These are phyloP conservation scores for Phocoena phocoena DNA, from an alignment of 2,113 vertebrate genomes.

Conservation along the genomic window DNA sequence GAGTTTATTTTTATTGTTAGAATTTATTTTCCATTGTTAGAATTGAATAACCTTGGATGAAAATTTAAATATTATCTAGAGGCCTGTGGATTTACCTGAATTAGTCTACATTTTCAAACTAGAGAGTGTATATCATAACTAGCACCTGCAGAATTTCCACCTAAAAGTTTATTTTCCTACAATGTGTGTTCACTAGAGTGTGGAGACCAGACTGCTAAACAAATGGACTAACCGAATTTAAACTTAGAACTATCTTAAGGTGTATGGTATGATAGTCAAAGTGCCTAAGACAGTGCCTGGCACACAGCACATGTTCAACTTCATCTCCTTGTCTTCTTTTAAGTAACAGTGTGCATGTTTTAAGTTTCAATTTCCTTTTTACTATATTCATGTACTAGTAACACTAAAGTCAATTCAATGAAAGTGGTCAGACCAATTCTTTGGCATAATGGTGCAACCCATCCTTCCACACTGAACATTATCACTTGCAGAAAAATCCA, in stretches of 20 bases:
- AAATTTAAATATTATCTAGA: not conserved
- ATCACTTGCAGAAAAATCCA: not conserved
- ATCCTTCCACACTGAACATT: not conserved
- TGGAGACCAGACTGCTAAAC: not conserved
- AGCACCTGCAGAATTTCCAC: not conserved
- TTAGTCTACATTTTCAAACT: constrained; percentile 27
- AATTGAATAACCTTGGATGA: not conserved
- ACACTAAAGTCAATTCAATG: not conserved
- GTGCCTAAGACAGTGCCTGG: not conserved
- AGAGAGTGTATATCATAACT: not conserved
- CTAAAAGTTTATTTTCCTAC: not conserved
- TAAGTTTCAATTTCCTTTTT: not conserved
- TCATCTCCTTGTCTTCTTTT: not conserved
- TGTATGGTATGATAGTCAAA: not conserved
- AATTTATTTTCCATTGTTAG: not conserved
- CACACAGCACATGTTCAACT: too few species aligned
- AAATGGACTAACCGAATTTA: not conserved
- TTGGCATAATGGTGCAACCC: not conserved
- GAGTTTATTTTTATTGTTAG: not conserved
- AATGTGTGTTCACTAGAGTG: not conserved
- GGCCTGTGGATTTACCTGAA: not conserved
- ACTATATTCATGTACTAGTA: not conserved
- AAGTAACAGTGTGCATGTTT: not conserved
- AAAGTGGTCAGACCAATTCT: not conserved
- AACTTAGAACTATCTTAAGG: not conserved